Evolutionary conservation across 2,113 vertebrate species (phyloP).

Genomic region (Syngnathoides biaculeatus): DNA sequence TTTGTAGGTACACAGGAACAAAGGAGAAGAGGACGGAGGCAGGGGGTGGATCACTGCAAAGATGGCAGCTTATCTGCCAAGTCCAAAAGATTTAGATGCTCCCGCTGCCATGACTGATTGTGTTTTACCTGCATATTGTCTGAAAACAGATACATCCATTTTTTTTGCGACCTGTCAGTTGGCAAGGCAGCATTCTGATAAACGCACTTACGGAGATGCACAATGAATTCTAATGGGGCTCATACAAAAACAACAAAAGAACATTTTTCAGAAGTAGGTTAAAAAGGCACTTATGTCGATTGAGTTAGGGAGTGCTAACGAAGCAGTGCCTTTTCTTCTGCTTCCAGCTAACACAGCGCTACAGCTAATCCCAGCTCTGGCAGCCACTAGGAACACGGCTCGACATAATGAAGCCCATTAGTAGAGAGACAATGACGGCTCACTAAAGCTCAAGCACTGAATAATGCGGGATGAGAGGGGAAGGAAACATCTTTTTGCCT

Average conservation of each 20-base stretch:
- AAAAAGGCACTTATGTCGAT: constrained; percentile 8
- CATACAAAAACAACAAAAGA: constrained; percentile 19
- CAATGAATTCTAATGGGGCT: constrained; percentile 47
- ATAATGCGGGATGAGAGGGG: constrained; percentile 21
- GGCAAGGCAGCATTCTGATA: constrained; percentile 58
- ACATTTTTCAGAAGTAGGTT: not conserved
- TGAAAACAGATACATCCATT: constrained; percentile 54
- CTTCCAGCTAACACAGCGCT: constrained; percentile 49
- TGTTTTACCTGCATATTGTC: constrained; percentile 57
- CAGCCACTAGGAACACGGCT: constrained; percentile 55
- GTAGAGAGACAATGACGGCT: constrained; percentile 61
- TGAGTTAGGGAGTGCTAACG: constrained; percentile 46
- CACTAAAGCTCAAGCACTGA: constrained; percentile 43
- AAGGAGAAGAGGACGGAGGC: not conserved
- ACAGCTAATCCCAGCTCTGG: constrained; percentile 58
- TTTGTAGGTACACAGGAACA: constrained; percentile 12
- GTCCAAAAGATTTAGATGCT: constrained; percentile 46
- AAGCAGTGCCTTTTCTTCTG: constrained; percentile 46
- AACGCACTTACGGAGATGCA: constrained; percentile 42
- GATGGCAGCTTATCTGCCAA: constrained; percentile 30
- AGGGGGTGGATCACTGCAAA: constrained; percentile 23
- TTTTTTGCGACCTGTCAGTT: constrained; percentile 48
- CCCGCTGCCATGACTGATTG: constrained; percentile 50
- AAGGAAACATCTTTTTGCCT: constrained; percentile 30
- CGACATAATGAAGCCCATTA: constrained; percentile 71